These are phyloP conservation scores for Odontomyia ornata DNA, from an alignment of 2,888 invertebrate species.

Conservation along the genomic window DNA sequence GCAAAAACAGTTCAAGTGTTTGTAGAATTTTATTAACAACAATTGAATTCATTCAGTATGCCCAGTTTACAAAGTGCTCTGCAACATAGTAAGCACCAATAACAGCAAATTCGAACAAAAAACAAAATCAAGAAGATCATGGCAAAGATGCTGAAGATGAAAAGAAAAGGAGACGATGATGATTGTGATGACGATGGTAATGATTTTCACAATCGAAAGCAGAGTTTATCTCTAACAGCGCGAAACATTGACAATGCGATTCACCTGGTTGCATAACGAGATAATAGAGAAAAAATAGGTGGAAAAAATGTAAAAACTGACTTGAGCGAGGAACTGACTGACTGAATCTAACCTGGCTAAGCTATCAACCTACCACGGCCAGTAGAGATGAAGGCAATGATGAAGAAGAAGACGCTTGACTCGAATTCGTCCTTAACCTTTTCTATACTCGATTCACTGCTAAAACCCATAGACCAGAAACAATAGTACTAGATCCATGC, in stretches of 20 bases:
- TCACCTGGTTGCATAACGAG: conserved; percentile 42
- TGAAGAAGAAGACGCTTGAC: conserved; percentile 21
- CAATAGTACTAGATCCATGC: conserved; percentile 40
- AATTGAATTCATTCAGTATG: conserved; percentile 40
- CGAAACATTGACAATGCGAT: conserved; percentile 45
- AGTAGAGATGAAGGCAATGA: neutral
- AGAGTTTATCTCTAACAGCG: conserved; percentile 44
- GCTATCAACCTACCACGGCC: neutral
- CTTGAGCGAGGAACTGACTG: conserved; percentile 12
- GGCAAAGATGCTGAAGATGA: neutral
- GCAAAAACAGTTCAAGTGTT: conserved; percentile 33
- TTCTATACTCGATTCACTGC: conserved; percentile 36
- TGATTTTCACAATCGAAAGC: conserved; percentile 38
- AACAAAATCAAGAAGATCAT: neutral
- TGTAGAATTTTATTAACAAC: conserved; percentile 36
- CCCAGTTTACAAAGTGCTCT: conserved; percentile 25
- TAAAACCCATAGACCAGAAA: conserved; percentile 44
- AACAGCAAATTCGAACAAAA: neutral
- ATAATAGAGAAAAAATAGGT: conserved; percentile 39
- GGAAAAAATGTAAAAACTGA: conserved; percentile 23
- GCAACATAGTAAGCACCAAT: conserved; percentile 10
- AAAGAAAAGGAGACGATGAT: conserved; percentile 26
- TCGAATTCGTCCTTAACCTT: conserved; percentile 41
- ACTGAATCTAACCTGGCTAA: conserved; percentile 6
- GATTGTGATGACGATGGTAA: conserved; percentile 29